Percentiles rank a stretch among this genome's conserved stretches.
These are phyloP conservation scores for Dione vanillae DNA, from an alignment of 2,888 invertebrate species.

Conservation along the genomic window DNA sequence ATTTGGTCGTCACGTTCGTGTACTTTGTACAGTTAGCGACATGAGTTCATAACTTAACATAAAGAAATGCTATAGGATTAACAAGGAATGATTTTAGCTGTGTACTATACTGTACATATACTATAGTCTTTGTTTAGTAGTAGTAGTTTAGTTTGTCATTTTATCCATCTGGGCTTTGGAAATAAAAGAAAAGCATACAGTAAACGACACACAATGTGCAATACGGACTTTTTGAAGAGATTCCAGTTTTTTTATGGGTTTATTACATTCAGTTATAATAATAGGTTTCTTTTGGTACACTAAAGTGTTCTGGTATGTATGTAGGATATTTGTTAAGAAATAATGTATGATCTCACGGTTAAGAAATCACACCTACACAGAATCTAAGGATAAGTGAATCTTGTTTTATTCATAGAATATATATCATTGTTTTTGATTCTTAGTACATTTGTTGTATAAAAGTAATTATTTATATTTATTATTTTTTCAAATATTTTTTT, in stretches of 20 bases:
- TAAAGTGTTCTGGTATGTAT: neutral
- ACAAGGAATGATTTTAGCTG: neutral
- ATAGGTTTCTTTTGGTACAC: neutral
- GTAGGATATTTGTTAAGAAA: neutral
- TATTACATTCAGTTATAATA: neutral
- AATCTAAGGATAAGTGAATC: constrained; percentile 1
- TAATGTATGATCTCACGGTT: constrained; percentile 17
- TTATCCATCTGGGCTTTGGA: neutral
- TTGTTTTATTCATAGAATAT: neutral
- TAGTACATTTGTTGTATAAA: neutral
- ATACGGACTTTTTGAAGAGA: neutral
- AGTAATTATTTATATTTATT: too few species aligned
- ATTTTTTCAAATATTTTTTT: too few species aligned
- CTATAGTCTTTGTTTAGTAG: neutral
- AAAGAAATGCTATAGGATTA: neutral
- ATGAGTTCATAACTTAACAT: neutral
- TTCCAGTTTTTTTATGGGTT: neutral
- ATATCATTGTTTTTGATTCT: neutral
- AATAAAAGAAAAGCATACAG: neutral
- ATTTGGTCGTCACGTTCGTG: constrained; percentile 31
- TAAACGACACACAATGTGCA: neutral
- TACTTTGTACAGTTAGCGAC: constrained; percentile 4
- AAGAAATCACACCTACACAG: constrained; percentile 6
- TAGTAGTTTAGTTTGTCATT: neutral
- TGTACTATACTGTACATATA: neutral